Evolutionary conservation across 2,113 vertebrate genomes (phyloP).

Genomic region (Vimba vimba): DNA sequence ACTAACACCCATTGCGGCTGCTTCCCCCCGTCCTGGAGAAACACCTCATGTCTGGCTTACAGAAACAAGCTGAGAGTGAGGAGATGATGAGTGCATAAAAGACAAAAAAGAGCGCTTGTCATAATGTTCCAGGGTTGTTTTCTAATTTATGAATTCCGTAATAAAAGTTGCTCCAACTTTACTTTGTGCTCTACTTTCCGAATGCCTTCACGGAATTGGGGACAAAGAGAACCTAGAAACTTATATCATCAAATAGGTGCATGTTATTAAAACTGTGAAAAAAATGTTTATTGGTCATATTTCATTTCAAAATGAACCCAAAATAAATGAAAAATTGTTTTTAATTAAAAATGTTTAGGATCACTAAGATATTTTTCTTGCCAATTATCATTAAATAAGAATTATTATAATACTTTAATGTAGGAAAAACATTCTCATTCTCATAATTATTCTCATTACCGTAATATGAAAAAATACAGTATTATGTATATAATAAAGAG

Average conservation of each 20-base stretch:
- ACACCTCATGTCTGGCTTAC: conserved; percentile 67
- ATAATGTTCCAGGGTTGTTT: conserved; percentile 4
- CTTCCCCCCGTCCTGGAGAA: conserved; percentile 65
- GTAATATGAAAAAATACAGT: not conserved
- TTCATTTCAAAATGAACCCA: not conserved
- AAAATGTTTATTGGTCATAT: not conserved
- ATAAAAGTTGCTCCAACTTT: not conserved
- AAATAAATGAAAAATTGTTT: not conserved
- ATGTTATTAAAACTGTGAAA: not conserved
- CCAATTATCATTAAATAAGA: not conserved
- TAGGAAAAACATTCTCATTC: not conserved
- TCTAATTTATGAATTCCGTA: not conserved
- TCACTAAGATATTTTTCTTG: no score
- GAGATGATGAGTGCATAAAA: conserved; percentile 19
- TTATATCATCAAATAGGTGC: not conserved
- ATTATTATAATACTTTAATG: not conserved
- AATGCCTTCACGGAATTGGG: not conserved
- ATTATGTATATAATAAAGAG: not conserved
- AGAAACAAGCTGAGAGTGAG: conserved; percentile 26
- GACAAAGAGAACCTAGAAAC: not conserved
- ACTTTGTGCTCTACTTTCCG: not conserved
- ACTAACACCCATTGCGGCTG: conserved; percentile 73
- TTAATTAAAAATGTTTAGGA: not conserved
- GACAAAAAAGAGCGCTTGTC: conserved; percentile 8
- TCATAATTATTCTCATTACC: not conserved